Conservation (phyloP, 2,797 vertebrate species). For the Myiotriccus ornatus region DNA sequence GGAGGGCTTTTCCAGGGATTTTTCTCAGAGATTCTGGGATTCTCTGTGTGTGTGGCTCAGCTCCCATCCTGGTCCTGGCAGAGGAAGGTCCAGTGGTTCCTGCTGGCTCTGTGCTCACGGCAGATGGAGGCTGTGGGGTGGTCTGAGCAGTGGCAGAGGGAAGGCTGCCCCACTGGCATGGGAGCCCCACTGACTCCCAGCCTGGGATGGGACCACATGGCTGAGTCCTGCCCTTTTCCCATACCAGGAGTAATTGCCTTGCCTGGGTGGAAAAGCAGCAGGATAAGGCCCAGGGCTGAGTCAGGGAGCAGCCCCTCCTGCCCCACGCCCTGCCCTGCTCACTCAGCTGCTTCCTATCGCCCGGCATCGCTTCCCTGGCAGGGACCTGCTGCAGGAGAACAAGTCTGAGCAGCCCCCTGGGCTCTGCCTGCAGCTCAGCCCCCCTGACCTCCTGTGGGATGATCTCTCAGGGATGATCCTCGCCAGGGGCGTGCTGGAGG, state of each 20-base stretch:
- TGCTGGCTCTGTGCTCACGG: rapidly evolving
- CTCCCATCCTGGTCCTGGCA: rapidly evolving
- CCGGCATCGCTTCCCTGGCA: not conserved
- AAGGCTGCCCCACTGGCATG: rapidly evolving
- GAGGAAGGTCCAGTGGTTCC: not conserved
- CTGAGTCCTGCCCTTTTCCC: not conserved
- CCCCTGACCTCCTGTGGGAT: not conserved
- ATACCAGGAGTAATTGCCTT: not conserved
- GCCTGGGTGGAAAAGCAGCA: not conserved
- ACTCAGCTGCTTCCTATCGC: not conserved
- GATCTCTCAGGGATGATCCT: not conserved
- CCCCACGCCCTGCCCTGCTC: not conserved
- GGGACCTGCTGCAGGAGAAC: not conserved
- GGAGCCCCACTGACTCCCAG: not conserved
- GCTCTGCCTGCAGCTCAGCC: not conserved
- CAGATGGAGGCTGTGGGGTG: not conserved
- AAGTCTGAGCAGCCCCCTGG: not conserved
- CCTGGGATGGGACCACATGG: rapidly evolving
- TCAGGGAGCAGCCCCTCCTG: not conserved
- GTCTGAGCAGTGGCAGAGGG: rapidly evolving
- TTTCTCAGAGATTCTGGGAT: not conserved
- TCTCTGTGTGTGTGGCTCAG: not conserved
- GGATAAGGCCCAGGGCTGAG: not conserved
- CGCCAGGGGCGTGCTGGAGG: not conserved
- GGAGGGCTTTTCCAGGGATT: not conserved